A percentile compares a stretch with the other conserved stretches of the same genome.
These are phyloP conservation scores for Coelopa pilipes DNA, from an alignment of 2,888 invertebrate species.

Conservation along the genomic window DNA sequence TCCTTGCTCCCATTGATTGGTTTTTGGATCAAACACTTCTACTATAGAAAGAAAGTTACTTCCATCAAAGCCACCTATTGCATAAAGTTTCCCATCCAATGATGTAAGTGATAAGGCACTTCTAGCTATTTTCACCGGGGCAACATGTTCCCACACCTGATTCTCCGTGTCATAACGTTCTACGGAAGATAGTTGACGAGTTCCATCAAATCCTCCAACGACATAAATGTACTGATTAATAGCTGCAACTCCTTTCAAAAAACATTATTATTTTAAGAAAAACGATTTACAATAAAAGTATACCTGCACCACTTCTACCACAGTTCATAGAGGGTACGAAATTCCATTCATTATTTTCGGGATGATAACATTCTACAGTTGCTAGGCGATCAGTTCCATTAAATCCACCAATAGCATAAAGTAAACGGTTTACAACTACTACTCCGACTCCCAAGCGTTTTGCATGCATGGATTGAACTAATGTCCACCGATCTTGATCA, in stretches of 20 bases:
- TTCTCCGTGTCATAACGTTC: constrained; percentile 89
- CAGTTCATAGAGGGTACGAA: constrained; percentile 81
- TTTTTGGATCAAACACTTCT: constrained; percentile 86
- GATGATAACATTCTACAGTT: constrained; percentile 91
- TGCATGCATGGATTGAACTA: constrained; percentile 78
- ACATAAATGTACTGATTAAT: constrained; percentile 89
- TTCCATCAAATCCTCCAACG: constrained; percentile 94
- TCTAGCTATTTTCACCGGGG: constrained; percentile 81
- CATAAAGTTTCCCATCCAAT: constrained; percentile 87
- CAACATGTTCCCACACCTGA: constrained; percentile 81
- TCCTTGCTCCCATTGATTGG: constrained; percentile 81
- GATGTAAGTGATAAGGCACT: constrained; percentile 90
- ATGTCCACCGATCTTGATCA: constrained; percentile 83
- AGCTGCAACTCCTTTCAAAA: constrained; percentile 77
- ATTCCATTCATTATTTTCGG: constrained; percentile 91
- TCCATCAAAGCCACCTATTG: constrained; percentile 93
- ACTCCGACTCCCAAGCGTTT: constrained; percentile 85
- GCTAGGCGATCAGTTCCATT: constrained; percentile 82
- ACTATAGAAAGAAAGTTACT: constrained; percentile 84
- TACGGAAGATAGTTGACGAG: constrained; percentile 82
- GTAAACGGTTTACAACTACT: constrained; percentile 80
- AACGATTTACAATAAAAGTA: constrained; percentile 14
- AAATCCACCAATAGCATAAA: constrained; percentile 89
- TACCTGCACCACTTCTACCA: constrained; percentile 86
- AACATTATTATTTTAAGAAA: too few species aligned